A percentile compares a stretch with the other conserved stretches of the same genome.
Evolutionary conservation across 30 jellyfish, hydroid and myxozoan species (phyloP).

Genomic region (Cassiopea xamachana): DNA sequence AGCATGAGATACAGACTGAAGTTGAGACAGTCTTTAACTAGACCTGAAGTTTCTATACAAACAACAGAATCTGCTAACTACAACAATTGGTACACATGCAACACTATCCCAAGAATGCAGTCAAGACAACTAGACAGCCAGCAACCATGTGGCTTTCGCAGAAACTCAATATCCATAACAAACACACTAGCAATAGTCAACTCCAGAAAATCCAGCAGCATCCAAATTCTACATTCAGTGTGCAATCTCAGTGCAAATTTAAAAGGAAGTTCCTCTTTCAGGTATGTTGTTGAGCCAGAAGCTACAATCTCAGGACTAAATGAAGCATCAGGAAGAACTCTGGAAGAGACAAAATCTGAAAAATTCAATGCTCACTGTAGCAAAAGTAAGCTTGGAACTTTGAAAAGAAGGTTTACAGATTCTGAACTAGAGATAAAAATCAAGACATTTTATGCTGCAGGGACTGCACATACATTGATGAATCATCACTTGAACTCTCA

Average conservation of each 20-base stretch:
- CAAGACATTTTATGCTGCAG: background rate
- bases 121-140: background rate
- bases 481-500: background rate
- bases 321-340: background rate
- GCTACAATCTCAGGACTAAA: background rate
- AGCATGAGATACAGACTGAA: slow-evolving; percentile 34
- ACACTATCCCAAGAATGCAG: background rate
- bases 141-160: background rate
- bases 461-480: background rate
- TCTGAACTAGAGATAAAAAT: background rate
- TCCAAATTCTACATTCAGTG: background rate
- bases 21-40: background rate
- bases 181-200: background rate
- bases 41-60: background rate
- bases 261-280: background rate
- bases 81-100: background rate
- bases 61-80: background rate
- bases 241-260: background rate
- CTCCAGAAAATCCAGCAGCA: background rate
- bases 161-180: background rate
- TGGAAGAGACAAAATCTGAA: background rate
- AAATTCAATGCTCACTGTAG: background rate
- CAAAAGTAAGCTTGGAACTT: background rate
- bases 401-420: background rate
- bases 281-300: background rate